phyloP scores from a whole-genome alignment of 2,888 invertebrate genomes.

The Hydrotaea cyrtoneurina region DNA sequence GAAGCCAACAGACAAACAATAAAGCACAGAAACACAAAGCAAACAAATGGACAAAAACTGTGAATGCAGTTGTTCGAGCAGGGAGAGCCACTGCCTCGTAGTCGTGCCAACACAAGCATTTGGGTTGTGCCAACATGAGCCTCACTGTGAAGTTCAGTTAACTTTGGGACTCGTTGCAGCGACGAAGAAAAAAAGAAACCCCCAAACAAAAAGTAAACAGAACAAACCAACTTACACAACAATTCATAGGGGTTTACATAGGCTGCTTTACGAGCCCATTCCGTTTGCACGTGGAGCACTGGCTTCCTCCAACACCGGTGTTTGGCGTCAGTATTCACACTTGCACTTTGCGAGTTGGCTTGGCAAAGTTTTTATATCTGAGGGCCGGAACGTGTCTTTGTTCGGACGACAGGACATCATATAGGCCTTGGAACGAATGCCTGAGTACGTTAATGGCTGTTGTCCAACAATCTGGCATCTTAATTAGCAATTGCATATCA shows the following conservation, averaged over 20 bases:
- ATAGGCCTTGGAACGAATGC: not conserved
- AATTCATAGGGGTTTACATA: conserved; percentile 32
- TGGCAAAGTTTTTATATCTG: conserved; percentile 2
- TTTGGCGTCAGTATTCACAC: conserved; percentile 44
- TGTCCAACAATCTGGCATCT: not conserved
- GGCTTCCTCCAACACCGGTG: not conserved
- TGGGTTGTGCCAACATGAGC: conserved; percentile 50
- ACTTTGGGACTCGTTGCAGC: conserved; percentile 42
- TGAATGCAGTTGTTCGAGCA: conserved; percentile 43
- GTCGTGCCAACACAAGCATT: conserved; percentile 53
- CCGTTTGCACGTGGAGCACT: not conserved
- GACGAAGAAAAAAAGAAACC: conserved; percentile 20
- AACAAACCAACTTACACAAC: conserved; percentile 41
- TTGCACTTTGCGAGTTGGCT: conserved; percentile 22
- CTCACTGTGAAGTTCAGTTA: conserved; percentile 53
- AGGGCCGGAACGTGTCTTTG: conserved; percentile 51
- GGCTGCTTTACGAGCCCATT: conserved; percentile 20
- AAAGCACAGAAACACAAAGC: not conserved
- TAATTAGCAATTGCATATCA: not conserved
- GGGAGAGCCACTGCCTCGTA: not conserved
- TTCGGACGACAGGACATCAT: not conserved
- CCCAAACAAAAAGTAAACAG: conserved; percentile 45
- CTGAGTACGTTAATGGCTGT: not conserved
- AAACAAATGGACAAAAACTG: conserved; percentile 40
- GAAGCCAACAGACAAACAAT: conserved; percentile 5